Evolutionary conservation across 53 echinoderm and acorn worm genomes (phyloP).

Genomic region (Henricia sp.): DNA sequence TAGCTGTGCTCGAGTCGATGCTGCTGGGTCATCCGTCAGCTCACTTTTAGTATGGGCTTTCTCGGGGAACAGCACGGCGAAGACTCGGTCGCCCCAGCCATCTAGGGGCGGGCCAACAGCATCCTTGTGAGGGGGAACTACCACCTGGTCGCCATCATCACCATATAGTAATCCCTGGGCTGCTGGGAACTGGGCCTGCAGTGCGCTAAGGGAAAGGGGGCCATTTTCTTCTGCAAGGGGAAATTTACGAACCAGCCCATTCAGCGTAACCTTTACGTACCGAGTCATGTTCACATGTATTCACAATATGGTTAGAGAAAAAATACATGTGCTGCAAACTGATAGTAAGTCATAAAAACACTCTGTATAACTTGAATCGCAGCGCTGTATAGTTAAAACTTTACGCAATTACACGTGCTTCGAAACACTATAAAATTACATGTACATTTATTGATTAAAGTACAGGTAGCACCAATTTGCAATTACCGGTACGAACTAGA

Average conservation of each 20-base stretch:
- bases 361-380: no score
- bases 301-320: no score
- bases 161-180: not conserved
- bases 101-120: not conserved
- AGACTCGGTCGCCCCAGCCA: slow-evolving; percentile 33
- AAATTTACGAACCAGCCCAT: not conserved
- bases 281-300: not conserved
- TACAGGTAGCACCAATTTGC: no score
- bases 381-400: no score
- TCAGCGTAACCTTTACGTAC: not conserved
- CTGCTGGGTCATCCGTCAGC: not conserved
- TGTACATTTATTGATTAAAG: no score
- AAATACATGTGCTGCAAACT: no score
- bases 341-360: no score
- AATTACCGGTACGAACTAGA: no score
- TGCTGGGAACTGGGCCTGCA: not conserved
- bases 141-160: not conserved
- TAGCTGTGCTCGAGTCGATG: not conserved
- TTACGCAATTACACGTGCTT: no score
- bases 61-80: not conserved
- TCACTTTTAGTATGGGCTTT: not conserved
- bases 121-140: not conserved
- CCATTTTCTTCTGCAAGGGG: slow-evolving; percentile 16
- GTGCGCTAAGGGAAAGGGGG: not conserved
- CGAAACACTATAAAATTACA: no score